Percentiles rank a stretch among this genome's conserved stretches.
These are phyloP conservation scores for Pangasius krempfi DNA, from an alignment of 2,797 vertebrate species.

Conservation along the genomic window DNA sequence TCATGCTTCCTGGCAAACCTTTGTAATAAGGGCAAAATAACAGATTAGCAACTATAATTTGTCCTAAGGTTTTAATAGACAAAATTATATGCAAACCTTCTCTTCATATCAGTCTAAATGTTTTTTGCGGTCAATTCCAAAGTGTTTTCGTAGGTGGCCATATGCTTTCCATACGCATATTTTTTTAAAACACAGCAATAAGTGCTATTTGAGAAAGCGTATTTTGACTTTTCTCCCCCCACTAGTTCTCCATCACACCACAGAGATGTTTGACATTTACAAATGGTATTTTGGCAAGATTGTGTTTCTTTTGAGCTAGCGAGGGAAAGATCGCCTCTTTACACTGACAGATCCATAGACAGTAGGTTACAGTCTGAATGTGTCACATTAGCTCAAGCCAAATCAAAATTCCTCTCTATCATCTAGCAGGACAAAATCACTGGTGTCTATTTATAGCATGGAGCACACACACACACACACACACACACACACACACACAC, in stretches of 20 bases:
- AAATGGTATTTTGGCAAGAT: conserved; percentile 70
- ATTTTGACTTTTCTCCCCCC: conserved; percentile 63
- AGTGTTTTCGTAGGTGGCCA: conserved; percentile 68
- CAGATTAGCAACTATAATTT: conserved; percentile 78
- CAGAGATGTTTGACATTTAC: conserved; percentile 72
- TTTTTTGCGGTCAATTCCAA: conserved; percentile 69
- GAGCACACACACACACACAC: conserved; percentile 2
- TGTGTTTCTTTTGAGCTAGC: conserved; percentile 62
- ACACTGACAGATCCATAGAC: conserved; percentile 66
- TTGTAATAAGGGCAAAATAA: conserved; percentile 70
- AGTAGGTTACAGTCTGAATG: conserved; percentile 36
- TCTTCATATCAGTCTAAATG: conserved; percentile 68
- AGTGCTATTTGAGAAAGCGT: conserved; percentile 67
- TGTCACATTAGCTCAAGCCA: conserved; percentile 42
- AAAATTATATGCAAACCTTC: conserved; percentile 66
- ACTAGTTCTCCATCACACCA: conserved; percentile 62
- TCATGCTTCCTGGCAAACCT: conserved; percentile 33
- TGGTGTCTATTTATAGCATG: conserved; percentile 30
- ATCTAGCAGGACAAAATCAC: conserved; percentile 25
- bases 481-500: conserved; percentile 27
- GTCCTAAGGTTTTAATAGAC: conserved; percentile 74
- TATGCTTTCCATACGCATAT: conserved; percentile 68
- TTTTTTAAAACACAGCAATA: conserved; percentile 65
- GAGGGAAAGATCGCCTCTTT: conserved; percentile 60
- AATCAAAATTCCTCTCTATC: conserved; percentile 45